Base-by-base conservation (phyloP, 2,888 invertebrate genomes). In the Drosophila maculinotata region DNA sequence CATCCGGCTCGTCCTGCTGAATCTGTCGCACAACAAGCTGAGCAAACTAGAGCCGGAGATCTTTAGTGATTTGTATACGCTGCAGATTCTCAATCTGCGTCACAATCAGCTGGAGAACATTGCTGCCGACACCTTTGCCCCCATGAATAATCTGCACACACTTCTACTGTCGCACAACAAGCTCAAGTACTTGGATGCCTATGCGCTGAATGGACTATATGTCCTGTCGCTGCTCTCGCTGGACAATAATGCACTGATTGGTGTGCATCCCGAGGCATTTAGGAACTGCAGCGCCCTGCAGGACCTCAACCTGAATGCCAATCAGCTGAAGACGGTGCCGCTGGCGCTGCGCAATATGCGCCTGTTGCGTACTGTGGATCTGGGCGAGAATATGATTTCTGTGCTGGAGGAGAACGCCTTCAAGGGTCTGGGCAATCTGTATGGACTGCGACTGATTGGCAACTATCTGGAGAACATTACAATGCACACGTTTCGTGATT, bases 141-240 rank as follows among this genome's bases (percentile, higher is more conserved):
- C 97, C 3, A 96, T 97, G 95, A 97, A 96, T 90, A 98, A 98
- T 92, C 93, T 98, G 67, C 97, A 98, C 91, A 97, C 97, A 10
- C 92, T 98, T 76, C 94, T 97, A 63, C 93, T 98, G 76, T 96
- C 97, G 2, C 95, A 95, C 91, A 98, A 98, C 92, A 95, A 95
- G 90, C 94, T 98, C 79, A 95, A 95, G 81, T 95, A 95, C 87
- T 93, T 98, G 77, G 97, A 97, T 90, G 95, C 96, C 1, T 96
- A 96, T 88, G 96, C 97, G 36, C 92, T 98, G 69, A 97, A 97
- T 91, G 97, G 97, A 1, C 93, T 98, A 51, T 97, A 96, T 90
- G 97, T 97, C 30, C 92, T 98, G 66, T 97, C 96, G 70, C 91
- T 97, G 66, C 92, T 98, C 62, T 96, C 97, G 42, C 92, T 97